These are phyloP conservation scores for Oscheius onirici DNA, from an alignment of 2,888 invertebrate species.

Conservation along the genomic window DNA sequence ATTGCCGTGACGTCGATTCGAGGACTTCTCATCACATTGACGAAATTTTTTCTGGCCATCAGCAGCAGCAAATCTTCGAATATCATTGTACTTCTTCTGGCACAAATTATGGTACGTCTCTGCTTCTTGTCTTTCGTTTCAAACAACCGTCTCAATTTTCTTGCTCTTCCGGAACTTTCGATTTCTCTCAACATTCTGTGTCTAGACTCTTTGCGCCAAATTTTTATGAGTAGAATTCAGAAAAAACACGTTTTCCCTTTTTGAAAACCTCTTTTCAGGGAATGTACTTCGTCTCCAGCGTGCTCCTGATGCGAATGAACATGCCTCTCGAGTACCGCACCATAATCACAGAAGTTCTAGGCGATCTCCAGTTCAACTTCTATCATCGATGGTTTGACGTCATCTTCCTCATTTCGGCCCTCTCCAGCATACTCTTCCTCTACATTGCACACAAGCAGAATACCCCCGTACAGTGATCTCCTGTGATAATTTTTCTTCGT, in stretches of 20 bases:
- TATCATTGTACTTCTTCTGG: slow-evolving; percentile 92
- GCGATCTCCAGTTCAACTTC: slow-evolving; percentile 96
- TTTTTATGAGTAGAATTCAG: no score
- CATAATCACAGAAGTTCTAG: slow-evolving; percentile 90
- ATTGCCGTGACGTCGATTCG: slow-evolving; percentile 97
- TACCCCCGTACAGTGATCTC: slow-evolving; percentile 68
- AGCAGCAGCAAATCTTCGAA: slow-evolving; percentile 98
- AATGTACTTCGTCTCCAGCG: slow-evolving; percentile 99
- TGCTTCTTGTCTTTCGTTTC: background rate
- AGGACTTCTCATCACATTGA: slow-evolving; percentile 91
- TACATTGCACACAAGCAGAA: slow-evolving; percentile 93
- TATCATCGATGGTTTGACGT: slow-evolving; percentile 99
- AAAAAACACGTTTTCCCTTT: no score
- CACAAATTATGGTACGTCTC: slow-evolving; percentile 88
- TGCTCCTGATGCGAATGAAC: slow-evolving; percentile 96
- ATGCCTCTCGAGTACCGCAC: slow-evolving; percentile 96
- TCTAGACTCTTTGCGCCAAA: no score
- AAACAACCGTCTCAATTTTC: no score
- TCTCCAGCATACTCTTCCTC: slow-evolving; percentile 92
- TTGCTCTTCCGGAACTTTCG: no score
- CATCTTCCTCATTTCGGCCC: slow-evolving; percentile 92
- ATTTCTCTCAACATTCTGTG: no score
- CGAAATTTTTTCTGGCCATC: slow-evolving; percentile 99
- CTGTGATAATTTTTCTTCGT: slow-evolving; percentile 7
- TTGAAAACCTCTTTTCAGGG: slow-evolving; percentile 78